phyloP scores from a whole-genome alignment of 1,140 invertebrate genomes.

The Melanaphis sacchari region DNA sequence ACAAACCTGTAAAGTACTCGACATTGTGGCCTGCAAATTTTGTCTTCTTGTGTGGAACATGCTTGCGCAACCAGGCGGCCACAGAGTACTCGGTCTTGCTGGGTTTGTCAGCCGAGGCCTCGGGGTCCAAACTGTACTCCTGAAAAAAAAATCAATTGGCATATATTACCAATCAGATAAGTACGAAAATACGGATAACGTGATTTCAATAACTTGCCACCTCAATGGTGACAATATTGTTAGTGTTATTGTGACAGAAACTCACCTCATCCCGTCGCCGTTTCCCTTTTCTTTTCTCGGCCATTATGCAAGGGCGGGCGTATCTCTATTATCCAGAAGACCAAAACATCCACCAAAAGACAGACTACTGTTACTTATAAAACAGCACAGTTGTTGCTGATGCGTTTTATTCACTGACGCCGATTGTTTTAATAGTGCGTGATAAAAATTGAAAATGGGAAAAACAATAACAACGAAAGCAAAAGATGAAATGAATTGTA shows the following conservation, averaged over 20 bases:
- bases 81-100: slow-evolving; percentile 91
- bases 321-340: background rate
- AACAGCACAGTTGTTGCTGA: background rate
- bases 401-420: background rate
- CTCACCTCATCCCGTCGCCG: slow-evolving; percentile 69
- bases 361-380: background rate
- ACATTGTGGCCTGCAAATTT: slow-evolving; percentile 96
- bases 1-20: slow-evolving; percentile 91
- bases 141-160: slow-evolving; percentile 61
- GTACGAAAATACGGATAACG: background rate
- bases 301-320: slow-evolving; percentile 66
- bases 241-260: slow-evolving; percentile 57
- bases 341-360: background rate
- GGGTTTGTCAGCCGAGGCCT: slow-evolving; percentile 74
- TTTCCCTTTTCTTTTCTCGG: slow-evolving; percentile 74
- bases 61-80: slow-evolving; percentile 92
- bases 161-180: no score
- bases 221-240: background rate
- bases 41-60: slow-evolving; percentile 92
- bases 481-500: no score
- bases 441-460: background rate
- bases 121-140: slow-evolving; percentile 66
- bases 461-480: background rate
- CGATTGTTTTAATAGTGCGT: no score
- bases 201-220: background rate